Evolutionary conservation across 2,797 vertebrate species (phyloP).

Genomic region (Gallinago solitaria): DNA sequence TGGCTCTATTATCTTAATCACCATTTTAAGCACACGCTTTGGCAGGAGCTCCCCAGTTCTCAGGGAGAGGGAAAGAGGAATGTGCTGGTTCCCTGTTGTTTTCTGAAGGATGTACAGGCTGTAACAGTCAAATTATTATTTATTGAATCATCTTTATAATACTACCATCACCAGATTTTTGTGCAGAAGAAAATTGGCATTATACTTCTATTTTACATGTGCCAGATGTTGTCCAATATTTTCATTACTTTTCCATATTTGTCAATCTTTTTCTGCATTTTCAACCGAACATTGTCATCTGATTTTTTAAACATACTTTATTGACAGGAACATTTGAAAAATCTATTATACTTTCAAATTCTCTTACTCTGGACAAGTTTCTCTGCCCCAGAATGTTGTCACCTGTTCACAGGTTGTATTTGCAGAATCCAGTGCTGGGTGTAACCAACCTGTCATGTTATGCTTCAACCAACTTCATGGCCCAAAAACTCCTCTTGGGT

Average conservation of each 20-base stretch:
- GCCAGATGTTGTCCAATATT: background rate
- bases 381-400: background rate
- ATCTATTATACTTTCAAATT: background rate
- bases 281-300: background rate
- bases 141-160: background rate
- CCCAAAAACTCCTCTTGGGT: background rate
- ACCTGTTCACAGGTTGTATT: background rate
- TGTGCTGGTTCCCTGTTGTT: background rate
- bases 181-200: background rate
- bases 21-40: background rate
- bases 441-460: background rate
- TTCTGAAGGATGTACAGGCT: background rate
- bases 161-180: background rate
- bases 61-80: background rate
- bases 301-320: background rate
- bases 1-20: background rate
- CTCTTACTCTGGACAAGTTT: background rate
- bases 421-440: background rate
- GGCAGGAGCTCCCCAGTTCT: background rate
- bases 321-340: background rate
- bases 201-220: background rate
- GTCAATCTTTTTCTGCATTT: background rate
- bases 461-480: background rate
- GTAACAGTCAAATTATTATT: slow-evolving; percentile 9
- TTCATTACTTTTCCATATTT: background rate